Evolutionary conservation across 2,113 vertebrate genomes (phyloP).

Genomic region (Megaleporinus macrocephalus): DNA sequence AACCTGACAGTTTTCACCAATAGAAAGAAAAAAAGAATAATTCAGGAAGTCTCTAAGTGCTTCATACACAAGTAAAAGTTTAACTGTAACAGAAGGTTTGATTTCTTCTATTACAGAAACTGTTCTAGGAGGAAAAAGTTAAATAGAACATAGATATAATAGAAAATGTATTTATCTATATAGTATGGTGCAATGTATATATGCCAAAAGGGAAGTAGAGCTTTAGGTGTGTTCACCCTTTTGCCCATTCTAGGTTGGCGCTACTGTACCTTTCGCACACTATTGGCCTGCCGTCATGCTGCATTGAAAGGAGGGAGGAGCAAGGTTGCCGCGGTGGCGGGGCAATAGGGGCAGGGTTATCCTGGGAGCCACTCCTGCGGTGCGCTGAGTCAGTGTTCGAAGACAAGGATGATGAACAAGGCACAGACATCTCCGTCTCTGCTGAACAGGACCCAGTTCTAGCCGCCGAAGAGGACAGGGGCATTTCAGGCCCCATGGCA

Average conservation of each 20-base stretch:
- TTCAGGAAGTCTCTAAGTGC: too few species aligned
- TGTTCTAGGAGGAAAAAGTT: too few species aligned
- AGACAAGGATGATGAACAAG: conserved; percentile 59
- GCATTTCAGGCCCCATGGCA: conserved; percentile 82
- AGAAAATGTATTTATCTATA: too few species aligned
- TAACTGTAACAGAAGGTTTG: too few species aligned
- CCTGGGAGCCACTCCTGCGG: conserved; percentile 80
- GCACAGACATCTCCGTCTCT: conserved; percentile 72
- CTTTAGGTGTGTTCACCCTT: too few species aligned
- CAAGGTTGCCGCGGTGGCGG: conserved; percentile 94
- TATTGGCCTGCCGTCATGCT: conserved; percentile 87
- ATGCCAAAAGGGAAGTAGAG: too few species aligned
- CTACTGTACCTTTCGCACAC: conserved; percentile 90
- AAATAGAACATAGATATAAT: too few species aligned
- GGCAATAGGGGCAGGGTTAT: conserved; percentile 81
- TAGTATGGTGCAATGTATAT: too few species aligned
- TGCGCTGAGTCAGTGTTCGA: conserved; percentile 73
- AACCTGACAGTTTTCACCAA: too few species aligned
- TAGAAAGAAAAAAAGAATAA: too few species aligned
- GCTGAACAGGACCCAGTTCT: conserved; percentile 65
- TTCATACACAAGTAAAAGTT: too few species aligned
- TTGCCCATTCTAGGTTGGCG: not conserved
- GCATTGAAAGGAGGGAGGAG: conserved; percentile 85
- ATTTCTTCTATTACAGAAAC: too few species aligned
- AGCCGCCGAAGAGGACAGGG: conserved; percentile 53